Percentiles rank a stretch among this genome's conserved stretches.
These are phyloP conservation scores for Drosophila obscura DNA, from an alignment of 1,140 invertebrate species.

Conservation along the genomic window DNA sequence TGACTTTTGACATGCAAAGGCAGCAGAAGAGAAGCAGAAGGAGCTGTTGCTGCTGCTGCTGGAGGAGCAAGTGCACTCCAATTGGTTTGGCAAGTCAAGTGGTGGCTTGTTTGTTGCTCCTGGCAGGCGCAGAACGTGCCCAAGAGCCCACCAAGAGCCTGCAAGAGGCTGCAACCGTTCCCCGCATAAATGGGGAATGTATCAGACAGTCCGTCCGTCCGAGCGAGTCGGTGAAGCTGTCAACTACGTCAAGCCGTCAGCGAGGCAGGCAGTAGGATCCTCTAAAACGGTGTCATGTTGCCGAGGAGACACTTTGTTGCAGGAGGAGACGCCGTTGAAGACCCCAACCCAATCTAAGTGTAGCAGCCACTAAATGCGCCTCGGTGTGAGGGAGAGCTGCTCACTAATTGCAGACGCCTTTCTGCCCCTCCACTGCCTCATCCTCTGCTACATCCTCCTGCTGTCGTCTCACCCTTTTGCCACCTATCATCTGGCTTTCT, in stretches of 20 bases:
- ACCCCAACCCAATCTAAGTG: too few species aligned
- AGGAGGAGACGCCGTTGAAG: constrained; percentile 8
- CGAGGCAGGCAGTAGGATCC: constrained; percentile 33
- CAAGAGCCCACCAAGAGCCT: constrained; percentile 44
- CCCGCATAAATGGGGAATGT: constrained; percentile 53
- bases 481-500: constrained; percentile 52
- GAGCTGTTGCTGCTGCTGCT: too few species aligned
- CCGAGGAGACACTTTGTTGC: constrained; percentile 63
- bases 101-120: constrained; percentile 55
- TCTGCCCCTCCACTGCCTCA: constrained; percentile 24
- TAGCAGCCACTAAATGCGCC: constrained; percentile 64
- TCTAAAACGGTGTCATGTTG: constrained; percentile 67
- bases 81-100: constrained; percentile 68
- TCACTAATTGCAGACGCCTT: constrained; percentile 74
- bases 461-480: neutral
- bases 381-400: constrained; percentile 45
- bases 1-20: constrained; percentile 75
- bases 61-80: constrained; percentile 41
- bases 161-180: neutral
- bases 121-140: constrained; percentile 54
- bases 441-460: neutral
- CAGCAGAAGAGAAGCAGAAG: neutral
- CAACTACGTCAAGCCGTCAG: constrained; percentile 27
- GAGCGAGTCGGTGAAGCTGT: constrained; percentile 18
- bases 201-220: constrained; percentile 53